Evolutionary conservation across 2,797 vertebrate genomes (phyloP), one percentile per base, ranked within the genome.

Genomic region (Darevskia nairensis): DNA sequence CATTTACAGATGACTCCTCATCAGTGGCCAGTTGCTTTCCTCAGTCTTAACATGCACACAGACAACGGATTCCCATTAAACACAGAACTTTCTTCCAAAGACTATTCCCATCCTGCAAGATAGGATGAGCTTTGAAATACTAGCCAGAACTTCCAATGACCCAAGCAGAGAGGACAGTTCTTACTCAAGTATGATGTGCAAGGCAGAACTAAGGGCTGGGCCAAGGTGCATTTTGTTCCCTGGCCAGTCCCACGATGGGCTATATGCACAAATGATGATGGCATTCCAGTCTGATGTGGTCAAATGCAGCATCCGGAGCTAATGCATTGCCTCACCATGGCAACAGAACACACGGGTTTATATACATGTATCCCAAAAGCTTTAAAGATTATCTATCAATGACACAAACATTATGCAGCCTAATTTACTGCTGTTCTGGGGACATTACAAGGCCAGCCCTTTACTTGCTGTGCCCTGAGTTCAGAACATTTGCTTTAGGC

Each of bases 321-420:
- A 82, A 39, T 7, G 89, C 91, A 93, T 85, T 89, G 7, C 2
- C 72, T 94, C 82, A 0, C 92, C 92, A 89, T 78, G 93, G 91
- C 92, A 90, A 95, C 90, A 87, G 46, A 74, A 41, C 90, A 25
- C 91, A 81, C 19, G 88, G 90, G 74, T 59, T 84, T 89, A 88
- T 92, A 91, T 1, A 89, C 87, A 89, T 6, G 91, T 92, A 82
- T 80, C 90, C 3, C 44, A 93, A 88, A 86, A 93, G 93, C 92
- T 90, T 46, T 59, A 72, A 75, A 86, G 93, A 91, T 93, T 79
- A 90, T 79, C 92, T 64, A 0, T 75, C 93, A 88, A 90, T 91
- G 64, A 50, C 2, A 55, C 0, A 87, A 91, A 79, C 93, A 32
- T 78, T 7, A 79, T 0, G 13, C 0, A 0, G 46, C 68, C 29